Percentiles rank a stretch among this genome's conserved stretches.
phyloP scores from a whole-genome alignment of 2,888 invertebrate species.

The Drosophila pegasa region DNA sequence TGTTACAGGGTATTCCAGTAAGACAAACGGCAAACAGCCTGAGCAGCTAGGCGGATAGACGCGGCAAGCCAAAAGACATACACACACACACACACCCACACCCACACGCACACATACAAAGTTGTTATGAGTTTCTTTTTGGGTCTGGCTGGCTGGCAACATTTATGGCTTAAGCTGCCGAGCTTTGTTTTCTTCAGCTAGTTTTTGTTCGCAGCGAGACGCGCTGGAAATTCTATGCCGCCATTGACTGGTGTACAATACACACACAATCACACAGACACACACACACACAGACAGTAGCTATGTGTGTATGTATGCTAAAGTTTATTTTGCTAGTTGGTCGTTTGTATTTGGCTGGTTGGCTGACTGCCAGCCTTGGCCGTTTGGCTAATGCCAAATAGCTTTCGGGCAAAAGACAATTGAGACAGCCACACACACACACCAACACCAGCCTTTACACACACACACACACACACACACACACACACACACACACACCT shows the following conservation, averaged over 20 bases:
- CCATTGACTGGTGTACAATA: slow-evolving; percentile 60
- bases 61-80: neutral
- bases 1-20: slow-evolving; percentile 6
- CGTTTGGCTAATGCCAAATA: slow-evolving; percentile 59
- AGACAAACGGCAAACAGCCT: neutral
- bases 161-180: slow-evolving; percentile 66
- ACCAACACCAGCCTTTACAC: too few relatives aligned
- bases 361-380: slow-evolving; percentile 51
- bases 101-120: neutral
- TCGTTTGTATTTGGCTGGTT: slow-evolving; percentile 55
- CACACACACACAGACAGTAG: neutral
- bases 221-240: slow-evolving; percentile 65
- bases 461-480: neutral
- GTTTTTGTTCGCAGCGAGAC: slow-evolving; percentile 40
- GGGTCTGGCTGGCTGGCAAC: slow-evolving; percentile 53
- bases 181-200: slow-evolving; percentile 56
- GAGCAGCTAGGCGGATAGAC: slow-evolving; percentile 24
- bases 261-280: slow-evolving; percentile 8
- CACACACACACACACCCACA: neutral
- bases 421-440: slow-evolving; percentile 48
- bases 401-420: slow-evolving; percentile 70
- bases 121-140: slow-evolving; percentile 28
- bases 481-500: slow-evolving; percentile 5
- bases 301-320: slow-evolving; percentile 29
- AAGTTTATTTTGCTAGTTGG: slow-evolving; percentile 54